Evolutionary conservation across 2,113 vertebrate genomes (phyloP).

Genomic region (Aegypius monachus): DNA sequence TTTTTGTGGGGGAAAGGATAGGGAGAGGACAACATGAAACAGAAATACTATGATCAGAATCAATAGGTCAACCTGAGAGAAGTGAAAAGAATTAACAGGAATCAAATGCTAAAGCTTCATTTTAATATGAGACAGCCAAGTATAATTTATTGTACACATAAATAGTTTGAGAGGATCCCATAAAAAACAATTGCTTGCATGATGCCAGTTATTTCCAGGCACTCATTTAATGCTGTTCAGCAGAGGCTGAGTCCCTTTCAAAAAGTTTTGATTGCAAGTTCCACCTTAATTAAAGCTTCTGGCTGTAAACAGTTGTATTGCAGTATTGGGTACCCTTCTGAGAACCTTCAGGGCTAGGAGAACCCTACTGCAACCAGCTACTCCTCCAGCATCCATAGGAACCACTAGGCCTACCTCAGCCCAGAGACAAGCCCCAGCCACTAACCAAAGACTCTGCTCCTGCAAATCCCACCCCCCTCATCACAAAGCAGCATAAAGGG

Average conservation of each 20-base stretch:
- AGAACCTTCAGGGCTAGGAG: neutral
- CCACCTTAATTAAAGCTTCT: neutral
- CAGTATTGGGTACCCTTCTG: neutral
- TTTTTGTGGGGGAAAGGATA: neutral
- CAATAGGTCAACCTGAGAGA: neutral
- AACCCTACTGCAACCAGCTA: neutral
- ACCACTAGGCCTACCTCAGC: neutral
- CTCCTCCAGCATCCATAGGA: neutral
- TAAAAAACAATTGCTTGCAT: neutral
- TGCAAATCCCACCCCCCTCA: neutral
- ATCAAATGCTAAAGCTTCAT: neutral
- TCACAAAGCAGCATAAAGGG: neutral
- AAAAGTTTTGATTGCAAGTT: neutral
- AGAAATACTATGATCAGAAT: neutral
- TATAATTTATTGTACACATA: neutral
- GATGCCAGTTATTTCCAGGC: neutral
- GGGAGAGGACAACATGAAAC: neutral
- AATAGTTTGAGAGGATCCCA: neutral
- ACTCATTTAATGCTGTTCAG: neutral
- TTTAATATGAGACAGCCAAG: neutral
- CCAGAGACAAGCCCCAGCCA: neutral
- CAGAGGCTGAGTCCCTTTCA: neutral
- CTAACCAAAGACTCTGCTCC: neutral
- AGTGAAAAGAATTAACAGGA: neutral
- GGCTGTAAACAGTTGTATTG: neutral